Evolutionary conservation across 2,797 vertebrate genomes (phyloP).

Genomic region (Mormyrops attenuatus): DNA sequence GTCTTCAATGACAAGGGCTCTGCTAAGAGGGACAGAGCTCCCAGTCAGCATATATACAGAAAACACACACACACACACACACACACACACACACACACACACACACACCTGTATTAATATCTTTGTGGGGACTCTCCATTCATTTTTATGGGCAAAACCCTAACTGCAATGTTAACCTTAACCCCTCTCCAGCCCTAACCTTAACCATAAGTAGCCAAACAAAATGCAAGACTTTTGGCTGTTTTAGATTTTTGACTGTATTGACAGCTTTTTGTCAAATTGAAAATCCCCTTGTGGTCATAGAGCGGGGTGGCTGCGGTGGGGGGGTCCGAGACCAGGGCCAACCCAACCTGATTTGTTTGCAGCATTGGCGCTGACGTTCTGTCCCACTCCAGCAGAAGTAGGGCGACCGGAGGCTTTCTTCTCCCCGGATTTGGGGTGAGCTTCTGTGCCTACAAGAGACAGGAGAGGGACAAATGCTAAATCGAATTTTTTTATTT

Average conservation of each 20-base stretch:
- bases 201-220: background rate
- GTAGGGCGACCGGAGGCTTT: constrained; percentile 43
- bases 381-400: constrained; percentile 48
- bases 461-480: background rate
- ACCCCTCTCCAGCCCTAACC: background rate
- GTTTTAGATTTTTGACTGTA: background rate
- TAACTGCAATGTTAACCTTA: background rate
- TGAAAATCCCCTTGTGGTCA: background rate
- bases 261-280: background rate
- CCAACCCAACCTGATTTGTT: constrained; percentile 55
- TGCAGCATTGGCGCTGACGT: constrained; percentile 38
- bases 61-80: too few species aligned
- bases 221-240: background rate
- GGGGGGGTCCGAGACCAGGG: background rate
- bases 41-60: background rate
- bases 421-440: constrained; percentile 59
- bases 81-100: too few species aligned
- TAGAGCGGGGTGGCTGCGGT: background rate
- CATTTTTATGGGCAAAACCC: background rate
- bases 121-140: background rate
- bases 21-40: constrained; percentile 29
- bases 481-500: background rate
- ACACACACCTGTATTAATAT: background rate
- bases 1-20: constrained; percentile 72
- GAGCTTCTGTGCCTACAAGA: constrained; percentile 45